Conservation (phyloP, 2,113 vertebrate species). For the Vidua macroura region DNA sequence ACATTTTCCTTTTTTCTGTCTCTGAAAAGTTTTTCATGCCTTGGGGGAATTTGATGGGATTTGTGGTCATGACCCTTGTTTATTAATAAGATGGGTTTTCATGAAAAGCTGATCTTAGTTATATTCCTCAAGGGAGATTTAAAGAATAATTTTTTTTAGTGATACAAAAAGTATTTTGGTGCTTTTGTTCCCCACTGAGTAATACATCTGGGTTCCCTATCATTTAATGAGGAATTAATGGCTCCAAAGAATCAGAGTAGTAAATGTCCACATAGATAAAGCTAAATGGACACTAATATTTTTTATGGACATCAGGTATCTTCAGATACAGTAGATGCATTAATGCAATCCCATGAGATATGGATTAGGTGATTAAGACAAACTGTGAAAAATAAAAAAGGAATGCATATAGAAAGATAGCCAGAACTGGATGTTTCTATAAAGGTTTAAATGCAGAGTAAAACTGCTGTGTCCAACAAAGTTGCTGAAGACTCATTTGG, state of each 20-base stretch:
- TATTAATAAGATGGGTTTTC: slow-evolving; percentile 1
- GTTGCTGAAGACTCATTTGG: slow-evolving; percentile 11
- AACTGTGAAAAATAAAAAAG: neutral
- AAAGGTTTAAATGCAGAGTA: neutral
- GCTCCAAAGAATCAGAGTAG: neutral
- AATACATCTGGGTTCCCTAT: neutral
- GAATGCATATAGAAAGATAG: neutral
- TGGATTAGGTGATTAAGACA: neutral
- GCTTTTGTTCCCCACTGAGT: neutral
- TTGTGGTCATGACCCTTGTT: neutral
- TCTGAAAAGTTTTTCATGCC: neutral
- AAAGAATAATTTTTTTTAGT: neutral
- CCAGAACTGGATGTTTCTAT: neutral
- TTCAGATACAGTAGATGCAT: neutral
- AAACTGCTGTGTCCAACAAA: neutral
- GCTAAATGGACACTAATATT: neutral
- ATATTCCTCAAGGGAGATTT: neutral
- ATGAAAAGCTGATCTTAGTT: neutral
- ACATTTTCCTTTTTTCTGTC: neutral
- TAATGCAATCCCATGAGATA: neutral
- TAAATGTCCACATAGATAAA: slow-evolving; percentile 10
- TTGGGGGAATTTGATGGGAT: neutral
- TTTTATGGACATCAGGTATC: neutral
- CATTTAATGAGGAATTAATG: slow-evolving; percentile 4
- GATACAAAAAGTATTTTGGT: neutral